phyloP scores from a whole-genome alignment of 2,113 vertebrate species.

The Nothoprocta pentlandii region DNA sequence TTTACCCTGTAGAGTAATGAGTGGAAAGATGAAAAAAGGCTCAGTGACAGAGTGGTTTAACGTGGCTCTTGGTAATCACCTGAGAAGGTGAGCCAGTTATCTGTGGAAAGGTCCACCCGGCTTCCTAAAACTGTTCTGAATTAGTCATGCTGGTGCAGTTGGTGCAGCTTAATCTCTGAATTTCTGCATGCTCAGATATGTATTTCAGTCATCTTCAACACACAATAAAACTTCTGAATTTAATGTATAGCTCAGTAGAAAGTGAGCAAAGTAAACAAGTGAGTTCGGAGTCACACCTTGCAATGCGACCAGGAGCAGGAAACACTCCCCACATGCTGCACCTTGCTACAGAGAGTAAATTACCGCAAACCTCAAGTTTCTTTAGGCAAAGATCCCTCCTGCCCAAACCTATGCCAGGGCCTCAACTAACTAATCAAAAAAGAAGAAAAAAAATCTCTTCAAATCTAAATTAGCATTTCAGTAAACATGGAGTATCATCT shows the following conservation, averaged over 20 bases:
- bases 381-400: not conserved
- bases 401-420: not conserved
- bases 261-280: not conserved
- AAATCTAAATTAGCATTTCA: not conserved
- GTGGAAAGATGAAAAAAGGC: slow-evolving; percentile 25
- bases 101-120: not conserved
- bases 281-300: not conserved
- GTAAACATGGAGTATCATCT: not conserved
- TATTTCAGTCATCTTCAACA: not conserved
- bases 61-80: slow-evolving; percentile 39
- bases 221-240: not conserved
- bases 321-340: not conserved
- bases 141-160: slow-evolving; percentile 19
- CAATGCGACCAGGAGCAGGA: not conserved
- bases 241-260: not conserved
- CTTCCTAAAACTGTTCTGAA: slow-evolving; percentile 33
- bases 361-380: not conserved
- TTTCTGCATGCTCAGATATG: not conserved
- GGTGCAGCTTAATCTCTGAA: not conserved
- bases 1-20: slow-evolving; percentile 23
- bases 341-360: not conserved
- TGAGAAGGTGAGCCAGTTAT: slow-evolving; percentile 48
- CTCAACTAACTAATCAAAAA: not conserved
- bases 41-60: slow-evolving; percentile 47
- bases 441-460: not conserved